phyloP scores from a whole-genome alignment of 2,113 vertebrate genomes.

The Diphyllodes magnificus region DNA sequence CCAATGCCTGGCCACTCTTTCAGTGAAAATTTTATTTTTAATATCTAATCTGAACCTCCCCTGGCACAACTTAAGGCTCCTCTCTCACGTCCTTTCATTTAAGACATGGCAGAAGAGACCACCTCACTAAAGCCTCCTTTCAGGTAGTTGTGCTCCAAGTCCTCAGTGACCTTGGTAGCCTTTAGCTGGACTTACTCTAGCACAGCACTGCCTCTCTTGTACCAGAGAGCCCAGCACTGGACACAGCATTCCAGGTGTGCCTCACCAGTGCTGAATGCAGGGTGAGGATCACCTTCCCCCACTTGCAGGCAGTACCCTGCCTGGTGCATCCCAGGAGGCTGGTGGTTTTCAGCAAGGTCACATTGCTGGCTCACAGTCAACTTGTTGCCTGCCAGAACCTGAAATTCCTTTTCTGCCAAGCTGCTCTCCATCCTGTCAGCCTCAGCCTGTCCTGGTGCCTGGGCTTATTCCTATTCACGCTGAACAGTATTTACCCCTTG shows the following conservation, averaged over 20 bases:
- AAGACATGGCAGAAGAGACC: background rate
- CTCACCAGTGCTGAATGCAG: background rate
- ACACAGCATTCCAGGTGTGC: background rate
- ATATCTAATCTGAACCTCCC: background rate
- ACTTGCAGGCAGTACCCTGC: background rate
- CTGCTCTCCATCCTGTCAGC: background rate
- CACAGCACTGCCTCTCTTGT: background rate
- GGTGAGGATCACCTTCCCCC: background rate
- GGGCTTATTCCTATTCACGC: background rate
- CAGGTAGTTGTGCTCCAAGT: background rate
- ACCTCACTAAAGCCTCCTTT: background rate
- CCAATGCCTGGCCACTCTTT: background rate
- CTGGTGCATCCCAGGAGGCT: background rate
- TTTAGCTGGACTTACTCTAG: background rate
- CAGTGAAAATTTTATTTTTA: background rate
- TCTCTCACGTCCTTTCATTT: background rate
- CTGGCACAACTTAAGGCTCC: background rate
- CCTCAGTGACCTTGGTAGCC: background rate
- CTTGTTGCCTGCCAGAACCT: background rate
- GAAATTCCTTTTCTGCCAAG: background rate
- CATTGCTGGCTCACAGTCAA: background rate
- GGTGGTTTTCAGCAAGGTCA: background rate
- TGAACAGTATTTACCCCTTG: background rate
- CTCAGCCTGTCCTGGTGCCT: background rate
- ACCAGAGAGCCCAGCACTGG: background rate